Percentiles rank a stretch among this genome's conserved stretches.
phyloP scores from a whole-genome alignment of 2,113 vertebrate genomes.

The Podocnemis expansa region DNA sequence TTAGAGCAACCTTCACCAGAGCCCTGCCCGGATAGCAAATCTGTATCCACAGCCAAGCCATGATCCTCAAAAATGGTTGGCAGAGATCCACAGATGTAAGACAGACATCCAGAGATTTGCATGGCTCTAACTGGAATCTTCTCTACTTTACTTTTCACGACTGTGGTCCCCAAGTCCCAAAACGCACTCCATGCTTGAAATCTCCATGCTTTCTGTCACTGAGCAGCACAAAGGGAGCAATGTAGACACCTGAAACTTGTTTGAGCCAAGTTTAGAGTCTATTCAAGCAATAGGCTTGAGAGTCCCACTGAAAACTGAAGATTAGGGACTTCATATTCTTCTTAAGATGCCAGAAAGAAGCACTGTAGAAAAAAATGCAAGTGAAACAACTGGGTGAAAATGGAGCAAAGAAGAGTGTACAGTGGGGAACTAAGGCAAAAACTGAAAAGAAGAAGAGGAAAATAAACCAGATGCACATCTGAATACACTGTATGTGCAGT shows the following conservation, averaged over 20 bases:
- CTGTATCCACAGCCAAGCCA: no score
- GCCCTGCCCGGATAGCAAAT: no score
- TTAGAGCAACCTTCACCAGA: background rate
- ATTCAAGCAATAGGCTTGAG: background rate
- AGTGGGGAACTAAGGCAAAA: background rate
- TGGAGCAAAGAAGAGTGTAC: background rate
- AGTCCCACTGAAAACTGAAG: background rate
- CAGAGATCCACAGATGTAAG: no score
- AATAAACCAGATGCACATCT: background rate
- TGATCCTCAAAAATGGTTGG: no score
- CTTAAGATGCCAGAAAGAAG: background rate
- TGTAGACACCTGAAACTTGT: background rate
- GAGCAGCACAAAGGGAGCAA: background rate
- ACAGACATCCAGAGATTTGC: no score
- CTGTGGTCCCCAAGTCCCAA: background rate
- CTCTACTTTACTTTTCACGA: rapidly evolving
- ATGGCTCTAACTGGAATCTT: no score
- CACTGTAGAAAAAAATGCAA: background rate
- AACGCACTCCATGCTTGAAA: rapidly evolving
- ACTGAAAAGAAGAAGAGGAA: background rate
- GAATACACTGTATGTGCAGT: constrained; percentile 37
- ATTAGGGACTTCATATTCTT: background rate
- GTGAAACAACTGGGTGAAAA: background rate
- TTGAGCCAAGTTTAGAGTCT: background rate
- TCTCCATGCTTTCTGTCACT: background rate